phyloP scores from a whole-genome alignment of 2,113 vertebrate genomes.

The Delphinus delphis region DNA sequence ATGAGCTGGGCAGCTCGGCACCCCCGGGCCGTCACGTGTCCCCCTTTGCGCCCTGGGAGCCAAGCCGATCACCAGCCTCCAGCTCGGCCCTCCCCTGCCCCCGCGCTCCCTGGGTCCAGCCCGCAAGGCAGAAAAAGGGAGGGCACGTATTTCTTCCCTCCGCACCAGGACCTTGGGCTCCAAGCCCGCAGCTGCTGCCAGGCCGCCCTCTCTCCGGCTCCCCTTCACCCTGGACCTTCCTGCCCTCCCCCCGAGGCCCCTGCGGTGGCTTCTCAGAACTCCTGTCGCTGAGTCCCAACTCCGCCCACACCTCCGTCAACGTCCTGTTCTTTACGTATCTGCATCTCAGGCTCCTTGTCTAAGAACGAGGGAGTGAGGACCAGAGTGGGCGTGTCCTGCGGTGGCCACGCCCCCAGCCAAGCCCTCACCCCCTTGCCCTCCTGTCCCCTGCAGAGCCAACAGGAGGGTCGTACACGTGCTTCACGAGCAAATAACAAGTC shows the following conservation, averaged over 20 bases:
- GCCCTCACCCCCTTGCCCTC: neutral
- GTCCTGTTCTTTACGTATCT: neutral
- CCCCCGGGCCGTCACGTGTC: too few species aligned
- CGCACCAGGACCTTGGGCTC: neutral
- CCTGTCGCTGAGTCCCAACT: neutral
- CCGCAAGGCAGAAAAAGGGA: neutral
- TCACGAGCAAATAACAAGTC: fast-evolving
- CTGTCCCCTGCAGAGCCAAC: neutral
- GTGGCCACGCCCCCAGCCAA: fast-evolving
- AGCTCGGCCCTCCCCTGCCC: too few species aligned
- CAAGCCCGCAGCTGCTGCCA: neutral
- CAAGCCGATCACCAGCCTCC: neutral
- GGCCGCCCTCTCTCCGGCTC: neutral
- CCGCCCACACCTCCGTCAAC: neutral
- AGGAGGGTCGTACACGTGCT: neutral
- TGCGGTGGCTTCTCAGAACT: too few species aligned
- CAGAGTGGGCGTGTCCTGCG: fast-evolving
- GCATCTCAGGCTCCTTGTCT: neutral
- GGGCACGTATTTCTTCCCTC: neutral
- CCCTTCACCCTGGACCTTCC: neutral
- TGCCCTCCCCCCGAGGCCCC: neutral
- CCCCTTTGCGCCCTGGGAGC: neutral
- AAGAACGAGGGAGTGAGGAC: neutral
- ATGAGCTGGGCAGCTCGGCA: fast-evolving
- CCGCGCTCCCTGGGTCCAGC: neutral